Percentiles rank a stretch among this genome's conserved stretches.
These are phyloP conservation scores for Entomobrya multifasciata DNA, from an alignment of 2,888 invertebrate species.

Conservation along the genomic window DNA sequence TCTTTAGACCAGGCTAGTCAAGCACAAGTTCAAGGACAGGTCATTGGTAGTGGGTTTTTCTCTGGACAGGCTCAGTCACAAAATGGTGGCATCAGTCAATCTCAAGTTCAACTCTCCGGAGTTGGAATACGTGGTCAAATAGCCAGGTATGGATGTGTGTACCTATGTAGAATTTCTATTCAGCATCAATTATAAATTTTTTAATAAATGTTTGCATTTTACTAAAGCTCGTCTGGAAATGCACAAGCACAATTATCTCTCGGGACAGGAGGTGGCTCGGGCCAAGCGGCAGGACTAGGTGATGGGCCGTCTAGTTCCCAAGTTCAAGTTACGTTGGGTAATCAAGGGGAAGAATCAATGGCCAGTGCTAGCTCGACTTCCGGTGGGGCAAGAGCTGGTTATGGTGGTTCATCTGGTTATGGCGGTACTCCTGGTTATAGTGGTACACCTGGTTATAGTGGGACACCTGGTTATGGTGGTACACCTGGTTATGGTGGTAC, in stretches of 20 bases:
- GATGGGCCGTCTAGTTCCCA: slow-evolving; percentile 69
- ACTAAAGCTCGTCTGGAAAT: slow-evolving; percentile 74
- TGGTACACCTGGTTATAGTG: neutral
- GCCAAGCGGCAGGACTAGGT: slow-evolving; percentile 64
- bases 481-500: neutral
- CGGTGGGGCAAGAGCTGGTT: slow-evolving; percentile 1
- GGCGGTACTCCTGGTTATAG: too few species aligned
- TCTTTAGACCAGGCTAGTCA: slow-evolving; percentile 58
- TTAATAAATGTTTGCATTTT: slow-evolving; percentile 7
- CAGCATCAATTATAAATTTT: too few species aligned
- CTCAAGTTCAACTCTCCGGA: slow-evolving; percentile 73
- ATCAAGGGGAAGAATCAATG: slow-evolving; percentile 71
- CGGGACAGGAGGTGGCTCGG: slow-evolving; percentile 61
- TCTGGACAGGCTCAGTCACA: slow-evolving; percentile 75
- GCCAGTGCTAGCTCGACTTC: slow-evolving; percentile 71
- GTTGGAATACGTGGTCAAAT: slow-evolving; percentile 71
- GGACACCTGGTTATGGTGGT: neutral
- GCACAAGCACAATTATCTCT: slow-evolving; percentile 70
- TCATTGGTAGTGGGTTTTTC: slow-evolving; percentile 73
- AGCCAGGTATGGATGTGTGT: slow-evolving; percentile 59
- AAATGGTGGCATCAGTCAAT: slow-evolving; percentile 70
- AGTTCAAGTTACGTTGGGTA: slow-evolving; percentile 71
- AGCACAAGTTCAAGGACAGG: slow-evolving; percentile 74
- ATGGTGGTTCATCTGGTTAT: neutral
- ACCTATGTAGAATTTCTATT: too few species aligned